Evolutionary conservation across 2,888 invertebrate species (phyloP).

Genomic region (Drosophila anomalipes): DNA sequence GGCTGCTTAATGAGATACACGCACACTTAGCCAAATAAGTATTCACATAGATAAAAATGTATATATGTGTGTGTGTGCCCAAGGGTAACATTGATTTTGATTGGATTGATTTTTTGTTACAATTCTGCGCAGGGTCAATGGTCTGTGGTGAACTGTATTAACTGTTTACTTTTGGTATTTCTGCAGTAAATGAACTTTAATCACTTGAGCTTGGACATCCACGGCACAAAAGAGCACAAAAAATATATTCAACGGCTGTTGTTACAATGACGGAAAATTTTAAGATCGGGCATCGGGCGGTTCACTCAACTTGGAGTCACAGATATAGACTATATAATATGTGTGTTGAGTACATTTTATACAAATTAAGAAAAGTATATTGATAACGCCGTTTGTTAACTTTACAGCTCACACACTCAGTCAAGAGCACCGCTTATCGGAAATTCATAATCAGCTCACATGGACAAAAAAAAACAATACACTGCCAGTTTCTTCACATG

Average conservation of each 20-base stretch:
- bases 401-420: constrained; percentile 18
- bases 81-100: constrained; percentile 15
- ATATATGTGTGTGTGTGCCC: not conserved
- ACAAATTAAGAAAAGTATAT: constrained; percentile 13
- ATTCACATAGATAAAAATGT: not conserved
- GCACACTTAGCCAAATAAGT: constrained; percentile 2
- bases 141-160: not conserved
- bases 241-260: constrained; percentile 8
- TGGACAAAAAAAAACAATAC: constrained; percentile 26
- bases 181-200: constrained; percentile 51
- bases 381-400: constrained; percentile 22
- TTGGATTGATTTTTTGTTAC: constrained; percentile 28
- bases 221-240: constrained; percentile 3
- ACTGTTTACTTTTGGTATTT: constrained; percentile 7
- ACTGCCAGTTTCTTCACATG: constrained; percentile 23
- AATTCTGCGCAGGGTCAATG: constrained; percentile 4
- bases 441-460: constrained; percentile 51
- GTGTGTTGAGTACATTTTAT: constrained; percentile 1
- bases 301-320: constrained; percentile 44
- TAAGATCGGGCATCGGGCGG: constrained; percentile 24
- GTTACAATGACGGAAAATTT: constrained; percentile 25
- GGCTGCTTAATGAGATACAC: constrained; percentile 45
- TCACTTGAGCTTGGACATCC: constrained; percentile 35
- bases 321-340: constrained; percentile 3
- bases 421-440: constrained; percentile 54